Percentiles rank a stretch among this genome's conserved stretches.
phyloP scores from a whole-genome alignment of 2,797 vertebrate genomes.

The Phrynocephalus guinanensis region DNA sequence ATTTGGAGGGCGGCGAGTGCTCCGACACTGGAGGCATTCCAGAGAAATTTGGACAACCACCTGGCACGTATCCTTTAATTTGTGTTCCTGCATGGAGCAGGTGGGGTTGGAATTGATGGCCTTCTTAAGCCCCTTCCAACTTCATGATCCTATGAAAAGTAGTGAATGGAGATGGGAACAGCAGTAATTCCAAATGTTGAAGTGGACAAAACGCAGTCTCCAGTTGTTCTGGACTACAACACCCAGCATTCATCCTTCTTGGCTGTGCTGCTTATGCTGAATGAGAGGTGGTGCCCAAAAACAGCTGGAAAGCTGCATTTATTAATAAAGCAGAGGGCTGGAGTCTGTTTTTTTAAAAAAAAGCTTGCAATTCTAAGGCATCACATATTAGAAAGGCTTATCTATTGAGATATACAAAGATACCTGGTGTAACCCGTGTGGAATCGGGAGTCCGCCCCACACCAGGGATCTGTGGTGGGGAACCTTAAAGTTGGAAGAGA shows the following conservation, averaged over 20 bases:
- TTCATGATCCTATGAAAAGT: not conserved
- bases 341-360: not conserved
- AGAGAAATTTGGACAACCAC: too few relatives aligned
- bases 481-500: not conserved
- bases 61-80: too few relatives aligned
- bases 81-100: too few relatives aligned
- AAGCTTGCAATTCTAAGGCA: not conserved
- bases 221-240: not conserved
- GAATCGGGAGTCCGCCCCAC: conserved; percentile 35
- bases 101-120: too few relatives aligned
- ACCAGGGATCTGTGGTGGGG: conserved; percentile 27
- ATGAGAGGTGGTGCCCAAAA: not conserved
- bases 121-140: too few relatives aligned
- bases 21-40: too few relatives aligned
- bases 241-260: not conserved
- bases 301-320: too few relatives aligned
- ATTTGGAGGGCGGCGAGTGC: too few relatives aligned
- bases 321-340: too few relatives aligned
- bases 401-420: too few relatives aligned
- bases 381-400: not conserved
- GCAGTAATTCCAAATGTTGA: too few relatives aligned
- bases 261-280: not conserved
- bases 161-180: not conserved
- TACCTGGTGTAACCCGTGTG: conserved; percentile 36
- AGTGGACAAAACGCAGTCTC: too few relatives aligned